phyloP scores from a whole-genome alignment of 2,113 vertebrate genomes.

The Falco punctatus region DNA sequence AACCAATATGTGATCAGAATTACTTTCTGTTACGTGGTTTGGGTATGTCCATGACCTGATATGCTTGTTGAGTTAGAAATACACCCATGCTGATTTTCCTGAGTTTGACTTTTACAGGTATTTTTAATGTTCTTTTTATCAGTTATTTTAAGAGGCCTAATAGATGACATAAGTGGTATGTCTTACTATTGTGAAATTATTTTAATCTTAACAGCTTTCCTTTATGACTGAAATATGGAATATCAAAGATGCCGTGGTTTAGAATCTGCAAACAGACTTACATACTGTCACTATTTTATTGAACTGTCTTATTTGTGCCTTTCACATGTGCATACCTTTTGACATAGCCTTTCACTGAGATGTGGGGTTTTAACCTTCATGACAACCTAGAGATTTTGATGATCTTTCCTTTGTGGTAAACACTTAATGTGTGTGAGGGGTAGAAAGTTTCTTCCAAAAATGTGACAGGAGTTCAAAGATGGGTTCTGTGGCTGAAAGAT shows the following conservation, averaged over 20 bases:
- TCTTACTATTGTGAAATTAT: background rate
- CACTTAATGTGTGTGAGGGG: background rate
- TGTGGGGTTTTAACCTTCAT: background rate
- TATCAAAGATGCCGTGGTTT: background rate
- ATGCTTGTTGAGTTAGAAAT: background rate
- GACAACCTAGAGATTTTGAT: background rate
- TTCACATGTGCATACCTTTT: background rate
- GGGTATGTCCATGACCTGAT: background rate
- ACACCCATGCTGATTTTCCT: background rate
- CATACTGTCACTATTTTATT: background rate
- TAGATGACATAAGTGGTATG: background rate
- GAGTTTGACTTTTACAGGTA: background rate
- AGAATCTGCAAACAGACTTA: background rate
- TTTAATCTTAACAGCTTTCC: background rate
- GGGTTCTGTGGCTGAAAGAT: background rate
- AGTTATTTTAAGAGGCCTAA: background rate
- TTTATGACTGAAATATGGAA: background rate
- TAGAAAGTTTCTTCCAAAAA: background rate
- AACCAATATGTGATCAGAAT: background rate
- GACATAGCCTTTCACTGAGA: background rate
- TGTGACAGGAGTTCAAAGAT: background rate
- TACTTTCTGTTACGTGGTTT: background rate
- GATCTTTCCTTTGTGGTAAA: background rate
- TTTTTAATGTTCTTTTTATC: background rate
- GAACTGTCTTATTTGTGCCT: background rate